Evolutionary conservation across 2,888 invertebrate species (phyloP).

Genomic region (Blera fallax): DNA sequence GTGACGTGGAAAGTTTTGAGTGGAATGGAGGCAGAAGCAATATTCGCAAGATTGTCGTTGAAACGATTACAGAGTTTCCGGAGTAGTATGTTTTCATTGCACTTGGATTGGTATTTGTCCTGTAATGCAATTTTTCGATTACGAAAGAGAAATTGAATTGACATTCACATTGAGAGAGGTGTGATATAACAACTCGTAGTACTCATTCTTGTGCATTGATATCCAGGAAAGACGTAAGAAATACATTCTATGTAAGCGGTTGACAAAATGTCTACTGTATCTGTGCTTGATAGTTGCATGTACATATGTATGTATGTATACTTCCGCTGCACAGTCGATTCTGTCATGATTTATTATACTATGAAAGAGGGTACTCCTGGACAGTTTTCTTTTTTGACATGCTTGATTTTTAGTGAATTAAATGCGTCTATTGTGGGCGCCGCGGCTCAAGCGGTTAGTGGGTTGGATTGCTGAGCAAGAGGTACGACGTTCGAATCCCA

Average conservation of each 20-base stretch:
- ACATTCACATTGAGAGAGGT: conserved; percentile 38
- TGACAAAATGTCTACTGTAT: background rate
- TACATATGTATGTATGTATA: too few species aligned
- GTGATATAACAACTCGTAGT: background rate
- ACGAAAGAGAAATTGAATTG: conserved; percentile 52
- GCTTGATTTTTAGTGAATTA: too few species aligned
- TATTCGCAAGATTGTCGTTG: conserved; percentile 30
- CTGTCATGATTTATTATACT: too few species aligned
- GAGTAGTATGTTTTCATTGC: conserved; percentile 67
- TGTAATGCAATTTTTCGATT: conserved; percentile 71
- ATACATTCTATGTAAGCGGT: background rate
- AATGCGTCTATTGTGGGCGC: too few species aligned
- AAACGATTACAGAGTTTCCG: conserved; percentile 50
- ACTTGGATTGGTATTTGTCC: conserved; percentile 68
- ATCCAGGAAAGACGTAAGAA: background rate
- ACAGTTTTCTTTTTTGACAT: too few species aligned
- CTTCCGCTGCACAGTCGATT: too few species aligned
- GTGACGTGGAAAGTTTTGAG: conserved; percentile 40
- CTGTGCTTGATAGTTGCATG: too few species aligned
- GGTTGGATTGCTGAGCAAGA: too few species aligned
- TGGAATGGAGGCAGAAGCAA: background rate
- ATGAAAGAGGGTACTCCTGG: too few species aligned
- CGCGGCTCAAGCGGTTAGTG: too few species aligned
- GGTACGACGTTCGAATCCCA: too few species aligned
- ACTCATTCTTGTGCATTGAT: background rate